Evolutionary conservation across 2,113 vertebrate species (phyloP), one percentile per base, ranked within the genome.

Genomic region (Columba livia): DNA sequence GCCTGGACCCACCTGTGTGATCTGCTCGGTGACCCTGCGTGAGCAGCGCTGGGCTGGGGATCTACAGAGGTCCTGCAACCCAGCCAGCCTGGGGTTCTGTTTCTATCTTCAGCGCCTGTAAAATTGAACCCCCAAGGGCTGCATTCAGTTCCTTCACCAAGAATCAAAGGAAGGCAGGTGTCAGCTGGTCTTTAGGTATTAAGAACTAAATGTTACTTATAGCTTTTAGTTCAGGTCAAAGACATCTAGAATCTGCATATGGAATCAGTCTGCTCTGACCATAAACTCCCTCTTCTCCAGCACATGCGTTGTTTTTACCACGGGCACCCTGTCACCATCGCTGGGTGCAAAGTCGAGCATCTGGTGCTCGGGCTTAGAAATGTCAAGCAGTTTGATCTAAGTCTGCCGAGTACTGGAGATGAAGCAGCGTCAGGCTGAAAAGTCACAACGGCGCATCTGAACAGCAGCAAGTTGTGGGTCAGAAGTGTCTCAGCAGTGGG

Each of bases 281-380:
- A n/a, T 50, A 34, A 42, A 16, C 31, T 51, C 29, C 61, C 31
- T 28, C 10, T 62, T 38, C 24, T 61, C 15, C n/a, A 40, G 28
- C 18, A 5, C 15, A 4, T 17, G 50, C 31, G 16, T 50, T 0
- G 1, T 23, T 47, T 48, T 38, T 24, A n/a, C 24, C 11, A 2
- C 2, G 42, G 42, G 23, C 53, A 64, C 15, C 4, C 5, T 31
- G 47, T 16, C 17, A 20, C 51, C 54, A 20, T 12, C 19, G 38
- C 70, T 18, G 38, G 54, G 44, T 23, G 29, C 11, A 16, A 54
- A 50, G 24, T 13, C 60, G 25, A 47, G 50, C 54, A 31, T 15
- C 48, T n/a, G 7, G 29, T 17, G 13, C 42, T 71, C 28, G 13
- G 42, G 11, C 23, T 38, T 12, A 36, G 26, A 28, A 65, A 12